These are phyloP conservation scores for Pollenia griseotomentosa DNA, from an alignment of 2,888 invertebrate genomes.

Conservation along the genomic window DNA sequence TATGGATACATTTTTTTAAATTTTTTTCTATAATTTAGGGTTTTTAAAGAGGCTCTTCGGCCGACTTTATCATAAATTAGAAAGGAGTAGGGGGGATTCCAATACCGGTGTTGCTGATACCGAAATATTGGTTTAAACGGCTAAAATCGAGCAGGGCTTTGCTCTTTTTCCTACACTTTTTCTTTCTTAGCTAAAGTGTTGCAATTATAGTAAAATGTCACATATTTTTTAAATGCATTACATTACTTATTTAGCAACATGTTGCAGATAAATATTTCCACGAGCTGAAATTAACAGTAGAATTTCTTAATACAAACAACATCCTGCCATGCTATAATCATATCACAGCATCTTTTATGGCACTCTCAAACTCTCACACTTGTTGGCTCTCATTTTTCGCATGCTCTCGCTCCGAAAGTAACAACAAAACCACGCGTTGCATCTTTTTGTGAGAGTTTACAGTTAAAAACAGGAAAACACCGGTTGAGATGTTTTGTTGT, in stretches of 20 bases:
- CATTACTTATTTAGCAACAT: conserved; percentile 31
- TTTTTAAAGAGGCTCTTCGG: too few species aligned
- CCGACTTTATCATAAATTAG: too few species aligned
- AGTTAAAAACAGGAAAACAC: conserved; percentile 63
- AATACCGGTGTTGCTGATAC: too few species aligned
- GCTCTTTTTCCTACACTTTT: too few species aligned
- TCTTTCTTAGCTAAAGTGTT: too few species aligned
- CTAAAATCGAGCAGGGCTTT: too few species aligned
- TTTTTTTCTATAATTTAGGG: too few species aligned
- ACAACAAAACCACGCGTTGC: conserved; percentile 68
- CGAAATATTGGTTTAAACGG: too few species aligned
- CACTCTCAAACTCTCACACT: background rate
- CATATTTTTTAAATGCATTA: background rate
- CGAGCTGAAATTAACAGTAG: background rate
- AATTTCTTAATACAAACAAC: background rate
- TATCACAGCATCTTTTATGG: conserved; percentile 55
- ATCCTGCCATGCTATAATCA: background rate
- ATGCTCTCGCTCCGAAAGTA: conserved; percentile 2
- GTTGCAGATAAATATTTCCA: conserved; percentile 2
- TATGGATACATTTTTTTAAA: too few species aligned
- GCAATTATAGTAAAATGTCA: background rate
- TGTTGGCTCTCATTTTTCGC: background rate
- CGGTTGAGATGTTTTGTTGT: conserved; percentile 60
- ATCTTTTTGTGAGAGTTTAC: conserved; percentile 53
- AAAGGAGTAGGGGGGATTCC: too few species aligned